Base-by-base conservation (phyloP, 2,888 invertebrate genomes). In the Lucinisca nassula region DNA sequence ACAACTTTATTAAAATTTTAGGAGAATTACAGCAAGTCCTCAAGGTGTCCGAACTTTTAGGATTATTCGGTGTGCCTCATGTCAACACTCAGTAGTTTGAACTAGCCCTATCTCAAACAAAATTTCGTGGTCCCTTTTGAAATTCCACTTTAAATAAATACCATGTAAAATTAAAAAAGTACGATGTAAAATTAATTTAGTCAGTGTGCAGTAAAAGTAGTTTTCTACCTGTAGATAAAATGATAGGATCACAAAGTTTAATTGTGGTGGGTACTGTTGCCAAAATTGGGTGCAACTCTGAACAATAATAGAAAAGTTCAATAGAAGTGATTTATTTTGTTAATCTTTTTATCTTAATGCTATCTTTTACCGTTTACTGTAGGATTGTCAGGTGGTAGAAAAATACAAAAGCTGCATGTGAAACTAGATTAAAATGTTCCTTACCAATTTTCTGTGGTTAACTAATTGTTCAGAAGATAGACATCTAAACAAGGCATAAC, bases 221-320 rank as follows among this genome's bases (percentile, higher is more conserved):
- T 58, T 58, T 27, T 58, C 27, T 58, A 27, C 27, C 27, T 58
- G 24, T n/a, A 21, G 58, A 58, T 58, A 58, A 58, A n/a, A 51
- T 51, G 51, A 51, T 51, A 51, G 51, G 21, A 51, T 51, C 51
- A 51, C n/a, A 21, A 51, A 51, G 51, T 51, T 21, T 14, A 51
- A 51, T n/a, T n/a, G n/a, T n/a, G n/a, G n/a, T n/a, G n/a, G n/a
- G n/a, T n/a, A n/a, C n/a, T n/a, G n/a, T 32, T 67, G 67, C 67
- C 67, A 67, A 67, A 67, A 67, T 2, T 67, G 67, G 67, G 67
- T 67, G 67, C 67, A 67, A 24, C 32, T 21, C 67, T 35, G 35
- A 17, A 67, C 35, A 67, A 35, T 67, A 67, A 61, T 24, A 30
- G 30, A 67, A 67, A n/a, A 21, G 21, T 35, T 67, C 67, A 67